Evolutionary conservation across 2,888 invertebrate species (phyloP).

Genomic region (Drosophila aldrichi): DNA sequence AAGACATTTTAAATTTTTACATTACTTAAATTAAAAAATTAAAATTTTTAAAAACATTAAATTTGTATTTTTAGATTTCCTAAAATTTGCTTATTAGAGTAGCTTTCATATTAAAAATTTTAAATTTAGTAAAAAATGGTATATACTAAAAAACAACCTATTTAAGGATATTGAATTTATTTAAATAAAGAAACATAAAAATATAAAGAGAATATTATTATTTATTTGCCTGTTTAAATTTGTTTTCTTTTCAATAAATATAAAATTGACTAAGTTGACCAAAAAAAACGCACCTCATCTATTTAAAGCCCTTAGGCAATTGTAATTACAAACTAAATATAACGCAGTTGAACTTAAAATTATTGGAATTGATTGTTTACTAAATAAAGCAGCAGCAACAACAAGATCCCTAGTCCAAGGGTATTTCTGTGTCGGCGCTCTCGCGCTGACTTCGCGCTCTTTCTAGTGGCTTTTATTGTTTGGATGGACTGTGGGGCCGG

Average conservation of each 20-base stretch:
- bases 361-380: not conserved
- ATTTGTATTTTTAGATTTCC: too few relatives aligned
- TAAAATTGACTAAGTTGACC: not conserved
- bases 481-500: not conserved
- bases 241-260: not conserved
- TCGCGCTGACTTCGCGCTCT: not conserved
- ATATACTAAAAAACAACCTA: too few relatives aligned
- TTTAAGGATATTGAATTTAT: too few relatives aligned
- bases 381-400: not conserved
- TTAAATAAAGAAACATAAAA: too few relatives aligned
- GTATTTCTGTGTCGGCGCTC: slow-evolving; percentile 34
- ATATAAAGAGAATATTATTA: not conserved
- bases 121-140: too few relatives aligned
- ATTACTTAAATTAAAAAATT: too few relatives aligned
- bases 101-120: too few relatives aligned
- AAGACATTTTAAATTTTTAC: too few relatives aligned
- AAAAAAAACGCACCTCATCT: not conserved
- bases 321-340: not conserved
- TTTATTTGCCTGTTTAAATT: not conserved
- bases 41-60: too few relatives aligned
- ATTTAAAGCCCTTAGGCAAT: not conserved
- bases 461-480: slow-evolving; percentile 50
- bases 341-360: slow-evolving; percentile 2
- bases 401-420: slow-evolving; percentile 15
- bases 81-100: too few relatives aligned